Base-by-base conservation (phyloP, 2,888 invertebrate genomes). In the Leucoptera coffeella region DNA sequence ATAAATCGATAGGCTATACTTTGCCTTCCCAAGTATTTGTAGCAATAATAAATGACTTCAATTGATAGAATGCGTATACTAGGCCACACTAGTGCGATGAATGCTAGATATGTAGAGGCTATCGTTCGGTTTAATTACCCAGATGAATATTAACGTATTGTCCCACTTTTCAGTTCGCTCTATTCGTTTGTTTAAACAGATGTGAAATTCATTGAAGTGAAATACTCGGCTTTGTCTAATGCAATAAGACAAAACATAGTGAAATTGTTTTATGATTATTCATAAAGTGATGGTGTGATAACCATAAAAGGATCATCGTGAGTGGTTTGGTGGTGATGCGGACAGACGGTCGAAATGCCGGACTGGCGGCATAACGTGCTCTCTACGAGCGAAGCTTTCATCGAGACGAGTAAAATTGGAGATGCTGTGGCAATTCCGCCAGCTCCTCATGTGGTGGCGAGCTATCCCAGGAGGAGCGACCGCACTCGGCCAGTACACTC, bases 321-420 rank as follows among this genome's bases (percentile, higher is more conserved):
- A 43, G 39, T 35, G 29, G 33, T 27, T 34, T 36, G 41, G 43
- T 43, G 58, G 65, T 64, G 53, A 64, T 65, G 62, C 49, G 58
- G 47, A 41, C 45, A 39, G 25, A 35, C 14, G 41, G 49, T 39
- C 46, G 60, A 50, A 40, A 72, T 72, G 72, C 71, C 72, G 39
- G 71, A 71, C 48, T 72, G 72, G 72, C 62, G 72, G 39, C 67
- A 71, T 59, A 72, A 72, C 53, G 67, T 72, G 42, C 50, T 72
- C 42, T 71, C 71, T 38, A 67, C 72, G 42, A 69, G 62, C 49
- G 72, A 71, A 52, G 69, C 69, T 41, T 67, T 58, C 41, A 53
- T 64, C 36, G 54, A 59, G 36, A 51, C 48, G 32, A 22, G 12
- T 14, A 17, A 20, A 12, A 14, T 14, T 29, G 3, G 22, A 32